These are phyloP conservation scores for Carposina sasakii DNA, from an alignment of 1,140 invertebrate genomes.

Conservation along the genomic window DNA sequence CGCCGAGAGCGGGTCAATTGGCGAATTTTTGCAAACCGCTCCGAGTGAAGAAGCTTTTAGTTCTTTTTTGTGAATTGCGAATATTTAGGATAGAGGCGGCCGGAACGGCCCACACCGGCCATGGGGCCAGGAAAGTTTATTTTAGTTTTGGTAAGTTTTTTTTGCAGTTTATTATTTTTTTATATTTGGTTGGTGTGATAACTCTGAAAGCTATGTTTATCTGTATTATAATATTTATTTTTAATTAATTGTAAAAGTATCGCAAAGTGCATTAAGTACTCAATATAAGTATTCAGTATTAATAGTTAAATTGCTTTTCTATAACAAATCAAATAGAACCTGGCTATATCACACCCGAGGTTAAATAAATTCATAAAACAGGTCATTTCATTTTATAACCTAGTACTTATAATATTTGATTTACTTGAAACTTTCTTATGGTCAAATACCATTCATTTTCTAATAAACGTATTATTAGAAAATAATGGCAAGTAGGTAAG, in stretches of 20 bases:
- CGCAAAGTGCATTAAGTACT: too few relatives aligned
- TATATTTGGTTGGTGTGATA: background rate
- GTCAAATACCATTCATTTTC: too few relatives aligned
- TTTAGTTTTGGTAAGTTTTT: constrained; percentile 56
- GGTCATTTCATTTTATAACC: too few relatives aligned
- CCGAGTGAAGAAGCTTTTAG: constrained; percentile 35
- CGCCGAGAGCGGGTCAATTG: constrained; percentile 59
- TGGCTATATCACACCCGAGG: too few relatives aligned
- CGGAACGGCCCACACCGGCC: constrained; percentile 47
- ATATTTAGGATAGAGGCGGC: constrained; percentile 20
- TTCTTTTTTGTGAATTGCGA: constrained; percentile 32
- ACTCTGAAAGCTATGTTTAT: background rate
- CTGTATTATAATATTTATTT: background rate
- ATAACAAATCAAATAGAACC: too few relatives aligned
- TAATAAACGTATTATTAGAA: too few relatives aligned
- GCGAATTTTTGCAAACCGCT: constrained; percentile 46
- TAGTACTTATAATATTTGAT: too few relatives aligned
- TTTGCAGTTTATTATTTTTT: constrained; percentile 12
- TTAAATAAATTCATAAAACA: too few relatives aligned
- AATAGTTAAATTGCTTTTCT: too few relatives aligned
- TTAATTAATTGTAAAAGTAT: background rate
- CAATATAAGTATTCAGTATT: too few relatives aligned
- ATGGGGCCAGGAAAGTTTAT: constrained; percentile 58
- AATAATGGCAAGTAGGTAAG: too few relatives aligned
- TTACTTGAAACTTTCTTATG: too few relatives aligned